Evolutionary conservation across 1,140 invertebrate genomes (phyloP).

Genomic region (Bombyx mori): ASM3026992v2 NC_085126.1:1975001-1975500

Average conservation of each 20-base stretch:
- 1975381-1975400: no score
- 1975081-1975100: slow-evolving; percentile 42
- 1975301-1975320: no score
- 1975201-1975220: slow-evolving; percentile 21
- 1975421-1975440: no score
- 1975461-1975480: no score
- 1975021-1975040: neutral
- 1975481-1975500: no score
- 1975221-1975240: slow-evolving; percentile 33
- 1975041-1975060: neutral
- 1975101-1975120: slow-evolving; percentile 40
- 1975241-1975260: slow-evolving; percentile 35
- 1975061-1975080: slow-evolving; percentile 25
- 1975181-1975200: slow-evolving; percentile 37
- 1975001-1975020: no score
- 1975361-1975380: no score
- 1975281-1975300: slow-evolving; percentile 22
- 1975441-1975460: no score
- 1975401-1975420: no score
- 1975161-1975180: slow-evolving; percentile 24
- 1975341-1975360: no score
- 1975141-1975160: slow-evolving; percentile 24
- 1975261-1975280: slow-evolving; percentile 47
- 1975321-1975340: no score
- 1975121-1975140: slow-evolving; percentile 36